Evolutionary conservation across 2,888 invertebrate species (phyloP), one percentile per base, ranked within the genome.

Genomic region (Cylindroiulus punctatus): DNA sequence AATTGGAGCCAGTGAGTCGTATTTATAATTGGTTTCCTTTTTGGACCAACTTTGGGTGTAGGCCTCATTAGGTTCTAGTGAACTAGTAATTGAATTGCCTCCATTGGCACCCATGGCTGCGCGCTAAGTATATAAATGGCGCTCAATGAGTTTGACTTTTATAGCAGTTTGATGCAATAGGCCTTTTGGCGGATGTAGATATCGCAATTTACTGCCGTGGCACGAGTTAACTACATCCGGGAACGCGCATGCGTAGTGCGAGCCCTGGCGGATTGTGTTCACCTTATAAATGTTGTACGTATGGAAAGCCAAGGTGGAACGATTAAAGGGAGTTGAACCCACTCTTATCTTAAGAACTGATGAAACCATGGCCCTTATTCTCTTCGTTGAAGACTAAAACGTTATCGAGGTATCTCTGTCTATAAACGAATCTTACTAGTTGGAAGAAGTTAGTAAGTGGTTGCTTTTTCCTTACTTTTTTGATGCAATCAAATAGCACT

Each of bases 21-120:
- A 57, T 57, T 57, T 57, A 57, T 57, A 57, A 57, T 57, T 57
- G 57, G 57, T 57, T 57, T 57, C 57, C 57, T 57, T 57, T 57
- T 57, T 57, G 57, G 57, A 5, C 57, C 57, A n/a, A 57, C n/a
- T 22, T 57, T 57, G n/a, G 57, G 57, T 57, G 22, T 57, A 57
- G 57, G 57, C 57, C 57, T 57, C 57, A 57, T 57, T 57, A 57
- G 57, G n/a, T 57, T 57, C 57, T 57, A 57, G 57, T 57, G 57
- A 57, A 57, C 57, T 57, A 57, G 57, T 57, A 57, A 57, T 57
- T 57, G 57, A 57, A 57, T 57, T 57, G 57, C 57, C 57, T 22
- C 57, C 57, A 57, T 57, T 57, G 57, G 57, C 57, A 57, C 57
- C 57, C 57, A 57, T 22, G 57, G 57, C 57, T 57, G 57, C 57